Percentiles rank a stretch among this genome's conserved stretches.
These are phyloP conservation scores for Alectoris magna DNA, from an alignment of 2,797 vertebrate species.

Conservation along the genomic window DNA sequence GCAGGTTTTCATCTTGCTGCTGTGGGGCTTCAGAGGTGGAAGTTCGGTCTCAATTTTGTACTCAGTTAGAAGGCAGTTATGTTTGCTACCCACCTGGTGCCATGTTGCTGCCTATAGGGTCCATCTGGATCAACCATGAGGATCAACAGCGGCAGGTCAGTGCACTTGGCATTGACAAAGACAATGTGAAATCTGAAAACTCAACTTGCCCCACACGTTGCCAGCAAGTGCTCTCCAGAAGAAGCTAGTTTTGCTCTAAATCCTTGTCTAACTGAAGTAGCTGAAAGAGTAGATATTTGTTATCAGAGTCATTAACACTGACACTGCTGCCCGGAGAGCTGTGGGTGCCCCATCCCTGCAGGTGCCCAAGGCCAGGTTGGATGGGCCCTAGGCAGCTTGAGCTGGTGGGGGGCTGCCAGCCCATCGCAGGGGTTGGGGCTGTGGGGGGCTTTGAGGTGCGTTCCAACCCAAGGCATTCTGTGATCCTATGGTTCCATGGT, in stretches of 20 bases:
- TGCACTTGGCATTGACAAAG: neutral
- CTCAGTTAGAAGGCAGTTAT: neutral
- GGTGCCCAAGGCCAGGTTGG: neutral
- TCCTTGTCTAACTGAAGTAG: neutral
- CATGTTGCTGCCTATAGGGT: accelerated
- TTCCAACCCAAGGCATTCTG: neutral
- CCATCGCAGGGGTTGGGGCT: neutral
- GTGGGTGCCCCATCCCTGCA: neutral
- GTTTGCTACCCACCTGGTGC: neutral
- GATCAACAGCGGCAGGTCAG: neutral
- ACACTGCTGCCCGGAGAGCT: neutral
- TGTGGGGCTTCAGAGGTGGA: neutral
- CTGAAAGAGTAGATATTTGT: neutral
- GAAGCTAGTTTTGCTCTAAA: neutral
- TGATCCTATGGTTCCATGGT: neutral
- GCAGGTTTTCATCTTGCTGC: neutral
- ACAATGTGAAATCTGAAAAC: neutral
- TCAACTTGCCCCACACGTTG: neutral
- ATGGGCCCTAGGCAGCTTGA: neutral
- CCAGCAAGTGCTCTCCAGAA: neutral
- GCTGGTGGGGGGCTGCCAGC: neutral
- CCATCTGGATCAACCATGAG: neutral
- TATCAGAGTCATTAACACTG: neutral
- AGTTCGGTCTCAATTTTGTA: neutral
- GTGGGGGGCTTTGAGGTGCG: neutral